Conservation (phyloP, 2,888 invertebrate species). For the Plutella xylostella region DNA sequence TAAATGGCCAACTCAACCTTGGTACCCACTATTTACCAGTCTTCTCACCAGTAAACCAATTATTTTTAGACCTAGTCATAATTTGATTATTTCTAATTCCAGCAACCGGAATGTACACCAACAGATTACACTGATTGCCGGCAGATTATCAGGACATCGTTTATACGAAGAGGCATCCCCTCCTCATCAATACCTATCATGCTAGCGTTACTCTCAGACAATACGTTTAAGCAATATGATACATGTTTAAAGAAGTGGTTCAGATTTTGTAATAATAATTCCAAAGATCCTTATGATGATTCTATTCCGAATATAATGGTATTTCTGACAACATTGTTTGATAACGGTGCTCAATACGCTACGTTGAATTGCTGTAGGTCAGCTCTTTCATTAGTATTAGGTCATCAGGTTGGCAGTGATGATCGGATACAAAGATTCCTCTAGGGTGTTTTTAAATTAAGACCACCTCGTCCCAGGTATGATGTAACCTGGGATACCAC, state of each 20-base stretch:
- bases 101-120: constrained; percentile 10
- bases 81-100: constrained; percentile 12
- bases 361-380: constrained; percentile 6
- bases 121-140: constrained; percentile 12
- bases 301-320: neutral
- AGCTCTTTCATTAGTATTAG: constrained; percentile 5
- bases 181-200: constrained; percentile 15
- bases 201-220: constrained; percentile 13
- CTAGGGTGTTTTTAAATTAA: constrained; percentile 11
- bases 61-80: constrained; percentile 7
- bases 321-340: constrained; percentile 1
- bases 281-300: neutral
- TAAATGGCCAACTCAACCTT: constrained; percentile 24
- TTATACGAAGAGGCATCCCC: constrained; percentile 7
- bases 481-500: constrained; percentile 24
- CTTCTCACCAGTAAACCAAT: constrained; percentile 7
- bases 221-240: constrained; percentile 13
- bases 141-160: constrained; percentile 11
- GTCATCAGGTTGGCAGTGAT: neutral
- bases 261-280: constrained; percentile 9
- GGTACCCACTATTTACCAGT: constrained; percentile 24
- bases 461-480: constrained; percentile 14
- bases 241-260: constrained; percentile 9
- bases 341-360: constrained; percentile 1
- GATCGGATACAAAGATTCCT: constrained; percentile 12